Base-by-base conservation (phyloP, 2,888 invertebrate genomes). In the Fissipunctia ypsillon region DNA sequence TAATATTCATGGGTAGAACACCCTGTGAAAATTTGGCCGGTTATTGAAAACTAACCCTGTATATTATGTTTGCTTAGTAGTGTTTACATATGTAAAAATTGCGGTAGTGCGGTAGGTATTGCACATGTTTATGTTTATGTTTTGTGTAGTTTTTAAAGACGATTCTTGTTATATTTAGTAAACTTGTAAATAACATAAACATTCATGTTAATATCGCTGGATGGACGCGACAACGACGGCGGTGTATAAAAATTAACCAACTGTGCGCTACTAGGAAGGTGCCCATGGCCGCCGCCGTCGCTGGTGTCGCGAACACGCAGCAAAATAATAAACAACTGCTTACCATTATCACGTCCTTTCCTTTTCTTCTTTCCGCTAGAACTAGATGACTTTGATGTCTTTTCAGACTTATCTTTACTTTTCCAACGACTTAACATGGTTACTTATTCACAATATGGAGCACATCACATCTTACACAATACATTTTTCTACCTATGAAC, bases 361-460 rank as follows among this genome's bases (percentile, higher is more conserved):
- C 98, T 96, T 92, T 98, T 98, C 96, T 98, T 98, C 95, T 98
- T 98, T 75, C 97, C 97, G 75, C 97, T 97, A 63, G 96, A 95
- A 78, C 90, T 92, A 14, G 95, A 93, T 56, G 94, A 94, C 89
- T 97, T 97, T 80, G 96, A 95, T 88, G 96, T 97, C 94, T 98
- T 98, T 90, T 97, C 97, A 84, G 97, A 96, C 94, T 98, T 98
- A 94, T 98, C 98, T 96, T 98, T 98, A 93, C 97, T 98, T 94
- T 98, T 98, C 98, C 98, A 98, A 90, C 98, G 97, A 90, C 97
- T 98, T 93, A 98, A 96, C 98, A 98, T 98, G 93, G 82, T 91
- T 80, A 85, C 73, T 80, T 85, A 78, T 84, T 85, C 76, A 80
- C 77, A 70, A 72, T 81, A 83, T 75, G 73, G 31, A 64, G 41